phyloP scores from a whole-genome alignment of 2,888 invertebrate genomes.

The Anodontia alba region DNA sequence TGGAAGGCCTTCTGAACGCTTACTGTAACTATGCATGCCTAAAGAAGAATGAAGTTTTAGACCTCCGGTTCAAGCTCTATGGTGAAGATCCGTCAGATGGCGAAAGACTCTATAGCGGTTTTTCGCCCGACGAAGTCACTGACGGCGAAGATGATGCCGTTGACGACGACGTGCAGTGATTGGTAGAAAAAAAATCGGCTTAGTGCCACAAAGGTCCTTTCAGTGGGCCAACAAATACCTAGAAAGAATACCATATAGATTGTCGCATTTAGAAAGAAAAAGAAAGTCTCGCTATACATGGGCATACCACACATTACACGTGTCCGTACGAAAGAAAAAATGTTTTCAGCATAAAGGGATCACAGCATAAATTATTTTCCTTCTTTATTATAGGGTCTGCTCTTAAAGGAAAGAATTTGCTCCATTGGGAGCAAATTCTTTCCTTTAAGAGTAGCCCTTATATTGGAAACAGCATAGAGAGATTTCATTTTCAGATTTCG shows the following conservation, averaged over 20 bases:
- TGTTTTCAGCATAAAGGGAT: too few relatives aligned
- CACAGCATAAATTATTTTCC: too few relatives aligned
- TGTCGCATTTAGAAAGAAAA: neutral
- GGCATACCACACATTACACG: too few relatives aligned
- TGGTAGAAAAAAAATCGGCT: neutral
- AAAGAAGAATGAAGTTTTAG: conserved; percentile 62
- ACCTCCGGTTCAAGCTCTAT: conserved; percentile 51
- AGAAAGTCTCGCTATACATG: too few relatives aligned
- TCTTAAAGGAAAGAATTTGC: too few relatives aligned
- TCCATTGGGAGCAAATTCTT: too few relatives aligned
- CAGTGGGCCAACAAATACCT: conserved; percentile 1
- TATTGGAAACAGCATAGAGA: too few relatives aligned
- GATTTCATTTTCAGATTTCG: too few relatives aligned
- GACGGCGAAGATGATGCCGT: neutral
- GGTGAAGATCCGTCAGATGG: conserved; percentile 27
- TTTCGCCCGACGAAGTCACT: conserved; percentile 1
- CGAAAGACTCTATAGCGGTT: neutral
- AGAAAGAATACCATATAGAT: conserved; percentile 2
- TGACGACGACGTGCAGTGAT: neutral
- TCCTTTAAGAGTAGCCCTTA: too few relatives aligned
- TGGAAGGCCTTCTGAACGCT: conserved; percentile 61
- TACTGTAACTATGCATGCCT: conserved; percentile 60
- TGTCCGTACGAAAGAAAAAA: too few relatives aligned
- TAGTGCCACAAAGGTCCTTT: neutral
- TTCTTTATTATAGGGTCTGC: too few relatives aligned